A percentile compares a stretch with the other conserved stretches of the same genome.
phyloP scores from a whole-genome alignment of 2,797 vertebrate genomes.

The Carcharodon carcharias region DNA sequence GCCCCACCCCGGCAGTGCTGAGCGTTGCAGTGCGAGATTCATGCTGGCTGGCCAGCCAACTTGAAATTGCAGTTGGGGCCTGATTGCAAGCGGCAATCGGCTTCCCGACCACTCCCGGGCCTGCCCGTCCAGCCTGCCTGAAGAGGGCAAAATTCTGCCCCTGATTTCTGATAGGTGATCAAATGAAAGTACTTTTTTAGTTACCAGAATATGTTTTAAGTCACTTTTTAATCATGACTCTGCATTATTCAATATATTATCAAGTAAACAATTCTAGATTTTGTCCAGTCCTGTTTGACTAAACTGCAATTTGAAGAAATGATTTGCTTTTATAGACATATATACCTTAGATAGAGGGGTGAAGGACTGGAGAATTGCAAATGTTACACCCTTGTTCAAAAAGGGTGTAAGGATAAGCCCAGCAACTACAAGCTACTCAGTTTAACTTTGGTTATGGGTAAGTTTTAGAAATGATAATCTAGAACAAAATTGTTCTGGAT shows the following conservation, averaged over 20 bases:
- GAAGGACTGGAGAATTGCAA: background rate
- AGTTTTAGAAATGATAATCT: background rate
- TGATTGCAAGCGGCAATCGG: too few relatives aligned
- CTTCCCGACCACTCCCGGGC: too few relatives aligned
- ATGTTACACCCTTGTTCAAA: background rate
- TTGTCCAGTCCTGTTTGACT: background rate
- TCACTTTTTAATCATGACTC: background rate
- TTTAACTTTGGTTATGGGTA: too few relatives aligned
- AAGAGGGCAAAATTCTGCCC: too few relatives aligned
- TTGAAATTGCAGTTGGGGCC: too few relatives aligned
- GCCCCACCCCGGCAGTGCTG: too few relatives aligned
- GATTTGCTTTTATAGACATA: background rate
- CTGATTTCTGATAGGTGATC: background rate
- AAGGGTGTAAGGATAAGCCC: background rate
- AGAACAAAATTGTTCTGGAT: background rate
- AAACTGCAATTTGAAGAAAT: background rate
- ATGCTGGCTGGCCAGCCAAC: too few relatives aligned
- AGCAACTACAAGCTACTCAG: too few relatives aligned
- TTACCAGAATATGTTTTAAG: background rate
- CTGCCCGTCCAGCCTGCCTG: too few relatives aligned
- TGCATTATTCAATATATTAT: background rate
- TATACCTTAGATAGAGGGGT: background rate
- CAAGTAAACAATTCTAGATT: background rate
- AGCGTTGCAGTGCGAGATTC: too few relatives aligned
- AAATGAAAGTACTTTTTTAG: background rate